Evolutionary conservation across 1,140 invertebrate genomes (phyloP).

Genomic region (Sitobion miscanthi): DNA sequence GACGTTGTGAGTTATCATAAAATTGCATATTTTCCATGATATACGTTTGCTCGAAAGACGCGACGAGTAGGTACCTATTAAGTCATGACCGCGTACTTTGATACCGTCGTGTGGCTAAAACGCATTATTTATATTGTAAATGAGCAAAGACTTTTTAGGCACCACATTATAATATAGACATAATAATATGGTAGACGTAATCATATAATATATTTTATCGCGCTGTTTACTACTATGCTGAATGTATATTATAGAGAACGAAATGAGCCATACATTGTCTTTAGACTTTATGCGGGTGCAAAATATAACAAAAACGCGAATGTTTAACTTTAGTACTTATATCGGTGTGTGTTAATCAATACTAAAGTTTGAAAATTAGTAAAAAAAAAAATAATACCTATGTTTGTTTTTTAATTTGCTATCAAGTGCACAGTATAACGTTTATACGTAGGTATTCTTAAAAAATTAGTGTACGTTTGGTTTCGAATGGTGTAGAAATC

Average conservation of each 20-base stretch:
- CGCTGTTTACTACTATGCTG: too few relatives aligned
- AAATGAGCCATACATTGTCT: neutral
- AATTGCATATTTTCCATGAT: neutral
- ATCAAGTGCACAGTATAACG: neutral
- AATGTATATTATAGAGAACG: neutral
- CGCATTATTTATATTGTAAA: neutral
- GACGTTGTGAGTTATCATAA: neutral
- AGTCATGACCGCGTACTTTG: neutral
- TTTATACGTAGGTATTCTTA: neutral
- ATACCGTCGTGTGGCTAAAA: neutral
- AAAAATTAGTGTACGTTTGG: neutral
- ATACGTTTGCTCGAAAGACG: neutral
- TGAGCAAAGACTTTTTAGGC: neutral
- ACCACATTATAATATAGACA: neutral
- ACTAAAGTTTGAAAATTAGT: neutral
- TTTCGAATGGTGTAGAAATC: neutral
- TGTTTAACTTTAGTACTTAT: neutral
- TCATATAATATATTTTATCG: neutral
- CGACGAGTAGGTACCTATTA: too few relatives aligned
- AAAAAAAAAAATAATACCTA: neutral
- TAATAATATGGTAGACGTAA: neutral
- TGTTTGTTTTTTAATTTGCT: neutral
- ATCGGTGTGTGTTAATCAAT: neutral
- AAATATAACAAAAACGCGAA: neutral
- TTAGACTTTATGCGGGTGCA: neutral